phyloP scores from a whole-genome alignment of 2,113 vertebrate species.

The Serinus canaria region DNA sequence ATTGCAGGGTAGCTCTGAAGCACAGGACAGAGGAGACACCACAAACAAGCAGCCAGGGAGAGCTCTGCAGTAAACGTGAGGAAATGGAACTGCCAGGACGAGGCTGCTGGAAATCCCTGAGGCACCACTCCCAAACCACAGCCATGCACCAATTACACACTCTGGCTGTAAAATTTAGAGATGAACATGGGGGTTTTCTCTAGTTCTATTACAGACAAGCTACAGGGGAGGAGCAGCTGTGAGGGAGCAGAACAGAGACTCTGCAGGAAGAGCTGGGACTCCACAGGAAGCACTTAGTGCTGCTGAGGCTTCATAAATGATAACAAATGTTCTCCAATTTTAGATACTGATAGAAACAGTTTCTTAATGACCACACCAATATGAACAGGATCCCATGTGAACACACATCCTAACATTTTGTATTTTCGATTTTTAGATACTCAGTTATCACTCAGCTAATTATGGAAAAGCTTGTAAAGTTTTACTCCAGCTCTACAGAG shows the following conservation, averaged over 20 bases:
- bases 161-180: not conserved
- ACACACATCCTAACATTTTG: not conserved
- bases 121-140: not conserved
- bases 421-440: not conserved
- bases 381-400: not conserved
- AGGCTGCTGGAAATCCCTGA: not conserved
- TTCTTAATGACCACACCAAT: not conserved
- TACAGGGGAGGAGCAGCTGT: not conserved
- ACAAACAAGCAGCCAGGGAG: not conserved
- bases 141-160: not conserved
- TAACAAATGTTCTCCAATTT: not conserved
- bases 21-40: not conserved
- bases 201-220: not conserved
- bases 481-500: not conserved
- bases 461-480: not conserved
- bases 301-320: not conserved
- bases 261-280: not conserved
- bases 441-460: not conserved
- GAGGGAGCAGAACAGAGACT: not conserved
- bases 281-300: constrained; percentile 26
- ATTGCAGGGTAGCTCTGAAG: not conserved
- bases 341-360: not conserved
- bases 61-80: not conserved
- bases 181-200: not conserved
- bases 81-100: not conserved